These are phyloP conservation scores for Caenorhabditis sp. DNA, from an alignment of 2,888 invertebrate genomes.

Conservation along the genomic window DNA sequence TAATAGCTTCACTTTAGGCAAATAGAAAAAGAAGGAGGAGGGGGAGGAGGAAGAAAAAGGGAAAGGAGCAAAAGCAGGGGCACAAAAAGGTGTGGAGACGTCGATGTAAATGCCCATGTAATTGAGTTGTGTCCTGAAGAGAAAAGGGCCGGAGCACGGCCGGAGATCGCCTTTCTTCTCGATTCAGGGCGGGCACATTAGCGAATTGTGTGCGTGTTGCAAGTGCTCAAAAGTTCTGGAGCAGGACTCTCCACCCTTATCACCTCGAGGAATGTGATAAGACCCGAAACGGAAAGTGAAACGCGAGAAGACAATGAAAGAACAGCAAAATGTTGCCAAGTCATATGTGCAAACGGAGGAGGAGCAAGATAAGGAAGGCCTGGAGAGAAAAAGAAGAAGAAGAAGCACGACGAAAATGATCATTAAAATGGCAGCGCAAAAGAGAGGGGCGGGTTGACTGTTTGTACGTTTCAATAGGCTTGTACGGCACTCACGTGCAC, in stretches of 20 bases:
- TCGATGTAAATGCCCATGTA: conserved; percentile 37
- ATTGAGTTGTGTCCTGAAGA: conserved; percentile 49
- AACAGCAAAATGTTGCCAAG: conserved; percentile 44
- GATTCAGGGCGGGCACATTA: not conserved
- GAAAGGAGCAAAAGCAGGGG: conserved; percentile 1
- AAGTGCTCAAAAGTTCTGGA: conserved; percentile 31
- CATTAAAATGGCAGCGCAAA: conserved; percentile 22
- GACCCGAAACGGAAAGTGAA: conserved; percentile 50
- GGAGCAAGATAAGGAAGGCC: conserved; percentile 18
- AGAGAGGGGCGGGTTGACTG: not conserved
- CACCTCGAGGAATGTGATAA: conserved; percentile 33
- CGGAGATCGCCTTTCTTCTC: not conserved
- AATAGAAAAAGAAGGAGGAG: conserved; percentile 13
- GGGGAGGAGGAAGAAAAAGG: conserved; percentile 1
- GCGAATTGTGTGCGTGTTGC: conserved; percentile 33
- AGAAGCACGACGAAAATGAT: conserved; percentile 23
- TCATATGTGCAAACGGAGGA: conserved; percentile 22
- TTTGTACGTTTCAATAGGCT: conserved; percentile 8
- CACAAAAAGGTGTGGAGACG: conserved; percentile 31
- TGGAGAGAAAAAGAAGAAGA: conserved; percentile 19
- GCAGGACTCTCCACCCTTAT: conserved; percentile 29
- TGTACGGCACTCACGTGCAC: not conserved
- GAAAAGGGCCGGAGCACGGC: conserved; percentile 3
- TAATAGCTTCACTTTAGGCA: conserved; percentile 33
- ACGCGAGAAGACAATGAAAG: conserved; percentile 40